phyloP scores from a whole-genome alignment of 2,797 vertebrate genomes.

The Bryconaethiops microstoma region DNA sequence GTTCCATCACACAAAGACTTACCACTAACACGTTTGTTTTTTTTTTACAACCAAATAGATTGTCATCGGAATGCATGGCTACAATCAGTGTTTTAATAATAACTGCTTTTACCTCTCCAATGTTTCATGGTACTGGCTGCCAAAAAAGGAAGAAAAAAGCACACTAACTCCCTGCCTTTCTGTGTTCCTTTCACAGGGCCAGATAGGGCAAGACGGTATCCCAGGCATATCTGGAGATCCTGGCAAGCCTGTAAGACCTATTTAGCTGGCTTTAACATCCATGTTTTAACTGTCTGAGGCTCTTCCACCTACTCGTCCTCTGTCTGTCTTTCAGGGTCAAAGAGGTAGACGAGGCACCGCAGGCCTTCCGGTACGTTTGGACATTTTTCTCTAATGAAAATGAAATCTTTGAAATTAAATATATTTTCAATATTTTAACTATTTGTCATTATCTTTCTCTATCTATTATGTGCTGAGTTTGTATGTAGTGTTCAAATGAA shows the following conservation, averaged over 20 bases:
- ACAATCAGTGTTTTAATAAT: not conserved
- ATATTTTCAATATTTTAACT: not conserved
- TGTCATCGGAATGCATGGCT: not conserved
- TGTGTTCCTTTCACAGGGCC: constrained; percentile 74
- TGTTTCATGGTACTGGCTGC: not conserved
- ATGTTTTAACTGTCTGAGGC: not conserved
- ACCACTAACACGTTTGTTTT: not conserved
- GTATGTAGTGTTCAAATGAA: too few relatives aligned
- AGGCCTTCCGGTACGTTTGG: constrained; percentile 75
- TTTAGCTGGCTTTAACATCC: not conserved
- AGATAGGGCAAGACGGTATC: constrained; percentile 68
- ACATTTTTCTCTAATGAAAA: not conserved
- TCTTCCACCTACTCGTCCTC: not conserved
- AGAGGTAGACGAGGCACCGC: constrained; percentile 75
- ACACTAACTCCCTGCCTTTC: not conserved
- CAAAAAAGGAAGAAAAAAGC: not conserved
- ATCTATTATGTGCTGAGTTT: too few relatives aligned
- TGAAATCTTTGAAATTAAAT: too few relatives aligned
- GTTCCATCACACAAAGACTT: not conserved
- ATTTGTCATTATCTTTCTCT: too few relatives aligned
- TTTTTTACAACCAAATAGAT: not conserved
- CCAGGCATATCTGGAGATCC: constrained; percentile 62
- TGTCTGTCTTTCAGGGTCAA: constrained; percentile 72
- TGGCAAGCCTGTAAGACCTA: constrained; percentile 69
- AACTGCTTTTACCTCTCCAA: not conserved